Evolutionary conservation across 2,888 invertebrate genomes (phyloP).

Genomic region (Conus canariensis): DNA sequence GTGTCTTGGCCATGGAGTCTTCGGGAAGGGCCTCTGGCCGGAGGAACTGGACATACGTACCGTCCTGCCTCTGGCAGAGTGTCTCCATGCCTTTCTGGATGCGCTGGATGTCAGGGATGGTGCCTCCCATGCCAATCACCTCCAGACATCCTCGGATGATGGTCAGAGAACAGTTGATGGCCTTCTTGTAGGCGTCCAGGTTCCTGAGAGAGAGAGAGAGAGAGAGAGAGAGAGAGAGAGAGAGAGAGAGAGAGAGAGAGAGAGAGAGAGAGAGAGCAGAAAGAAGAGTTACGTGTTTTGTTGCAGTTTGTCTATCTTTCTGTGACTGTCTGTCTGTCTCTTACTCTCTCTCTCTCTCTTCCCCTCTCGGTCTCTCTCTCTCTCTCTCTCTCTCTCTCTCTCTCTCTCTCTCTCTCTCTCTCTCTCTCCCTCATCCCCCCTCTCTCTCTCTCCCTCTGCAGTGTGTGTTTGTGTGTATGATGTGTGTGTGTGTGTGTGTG

Average conservation of each 20-base stretch:
- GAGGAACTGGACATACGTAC: neutral
- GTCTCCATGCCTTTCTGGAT: constrained; percentile 2
- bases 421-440: neutral
- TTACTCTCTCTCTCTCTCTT: constrained; percentile 21
- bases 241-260: no score
- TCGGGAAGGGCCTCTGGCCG: no score
- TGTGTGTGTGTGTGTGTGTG: no score
- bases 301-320: no score
- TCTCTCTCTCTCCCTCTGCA: no score
- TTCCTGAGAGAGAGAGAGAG: neutral
- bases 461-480: neutral
- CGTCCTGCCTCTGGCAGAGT: neutral
- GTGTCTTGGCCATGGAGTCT: no score
- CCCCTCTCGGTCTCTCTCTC: constrained; percentile 19
- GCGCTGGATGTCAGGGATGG: constrained; percentile 11
- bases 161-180: neutral
- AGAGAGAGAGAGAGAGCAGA: neutral
- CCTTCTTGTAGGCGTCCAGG: neutral
- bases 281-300: no score
- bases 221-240: neutral
- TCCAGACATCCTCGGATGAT: neutral
- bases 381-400: constrained; percentile 36
- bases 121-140: neutral
- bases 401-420: constrained; percentile 26
- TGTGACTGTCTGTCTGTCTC: constrained; percentile 6